Evolutionary conservation across 2,888 invertebrate genomes (phyloP), one percentile per base, ranked within the genome.

Genomic region (Glaucopsyche alexis): DNA sequence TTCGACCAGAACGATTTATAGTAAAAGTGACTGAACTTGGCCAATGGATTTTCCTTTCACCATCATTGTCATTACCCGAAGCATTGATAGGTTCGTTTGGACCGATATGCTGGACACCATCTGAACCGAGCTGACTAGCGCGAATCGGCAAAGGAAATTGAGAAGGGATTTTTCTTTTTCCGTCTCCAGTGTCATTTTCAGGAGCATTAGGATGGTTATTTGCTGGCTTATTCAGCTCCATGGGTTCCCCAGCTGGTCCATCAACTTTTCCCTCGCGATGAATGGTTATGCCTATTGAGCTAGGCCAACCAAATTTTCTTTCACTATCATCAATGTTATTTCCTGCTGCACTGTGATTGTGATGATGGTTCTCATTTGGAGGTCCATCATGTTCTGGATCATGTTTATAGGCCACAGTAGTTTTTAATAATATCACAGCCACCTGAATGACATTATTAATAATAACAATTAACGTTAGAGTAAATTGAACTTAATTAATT

Each of bases 11-110:
- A 42, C 65, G 65, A 14, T n/a, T 2, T 7, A 66, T 42, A 42
- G 13, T 14, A n/a, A 66, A 7, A 0, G 38, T 7, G 4, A 14
- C 38, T 14, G 64, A 40, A 66, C 65, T 42, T 38, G 65, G 42
- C 65, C 65, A 14, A 9, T 13, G 66, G 66, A 66, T 13, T 40
- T 40, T 66, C 40, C 66, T 66, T 38, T 66, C 42, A 29, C 42
- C 14, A 29, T 29, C 42, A n/a, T 19, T 16, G 13, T 16, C 47
- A 40, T 13, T 11, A 0, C 16, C 16, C 29, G 47, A 19, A 19
- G 19, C 29, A 29, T 29, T 29, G 29, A 29, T 19, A 2, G 9
- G 5, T n/a, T 11, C n/a, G 16, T 67, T 42, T 42, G 9, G 9
- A n/a, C 42, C 66, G 3, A 29, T 29, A 29, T 29, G 0, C 29